Evolutionary conservation across 1,140 invertebrate genomes (phyloP), one percentile per base, ranked within the genome.

Genomic region (Drosophila micromelanica): DNA sequence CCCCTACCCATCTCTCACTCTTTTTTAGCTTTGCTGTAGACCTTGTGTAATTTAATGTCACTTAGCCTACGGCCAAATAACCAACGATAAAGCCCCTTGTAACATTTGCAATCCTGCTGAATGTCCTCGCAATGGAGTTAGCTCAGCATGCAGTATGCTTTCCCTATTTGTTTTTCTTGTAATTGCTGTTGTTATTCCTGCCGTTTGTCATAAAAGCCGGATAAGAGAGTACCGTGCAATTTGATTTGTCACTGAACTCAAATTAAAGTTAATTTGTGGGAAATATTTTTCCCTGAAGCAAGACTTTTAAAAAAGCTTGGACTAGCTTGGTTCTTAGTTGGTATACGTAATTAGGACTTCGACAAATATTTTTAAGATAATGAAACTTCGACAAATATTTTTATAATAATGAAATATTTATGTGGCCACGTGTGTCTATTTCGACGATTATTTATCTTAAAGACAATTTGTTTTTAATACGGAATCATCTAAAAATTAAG

Each of bases 51-150:
- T 90, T 90, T 90, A 87, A 90, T 78, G 80, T 82, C 72, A 80
- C 73, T 90, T 78, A 76, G 87, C 87, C 87, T 87, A 76, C 71
- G 87, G 87, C 87, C 59, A 84, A 87, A 76, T 64, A 78, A 77
- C 71, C 59, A 40, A 57, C 60, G 38, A 60, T 27, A 43, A 54
- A 68, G 49, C 77, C 63, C 55, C 68, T 67, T 77, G 55, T 45
- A 11, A 9, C 23, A 5, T 49, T 61, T 60, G 62, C 23, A 15
- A 45, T 43, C n/a, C 55, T 43, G 17, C 55, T 59, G 42, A 56
- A 55, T 46, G 45, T 51, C 46, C 43, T 69, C 30, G n/a, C n/a
- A 56, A 38, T 35, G 23, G 37, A 64, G 37, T 38, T 65, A 13
- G 65, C 55, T 42, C 71, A 69, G 71, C 54, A 35, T 55, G 64